A percentile compares a stretch with the other conserved stretches of the same genome.
Evolutionary conservation across 2,888 invertebrate species (phyloP).

Genomic region (Metalampra italica): DNA sequence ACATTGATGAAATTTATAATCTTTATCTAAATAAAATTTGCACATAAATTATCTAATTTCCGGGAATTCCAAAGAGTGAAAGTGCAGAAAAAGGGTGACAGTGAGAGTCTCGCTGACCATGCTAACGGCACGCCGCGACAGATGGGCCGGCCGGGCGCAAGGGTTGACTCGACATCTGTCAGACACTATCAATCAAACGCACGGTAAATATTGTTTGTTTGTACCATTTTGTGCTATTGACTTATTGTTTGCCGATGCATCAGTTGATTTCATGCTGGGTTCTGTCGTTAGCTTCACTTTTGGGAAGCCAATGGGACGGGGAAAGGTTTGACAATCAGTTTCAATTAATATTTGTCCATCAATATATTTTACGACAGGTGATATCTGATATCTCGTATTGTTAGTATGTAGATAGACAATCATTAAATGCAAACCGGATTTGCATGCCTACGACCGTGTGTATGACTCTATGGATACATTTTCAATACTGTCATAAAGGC

Average conservation of each 20-base stretch:
- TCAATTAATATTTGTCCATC: background rate
- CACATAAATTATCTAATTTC: constrained; percentile 19
- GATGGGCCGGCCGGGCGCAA: constrained; percentile 55
- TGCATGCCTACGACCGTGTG: too few relatives aligned
- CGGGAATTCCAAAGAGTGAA: constrained; percentile 27
- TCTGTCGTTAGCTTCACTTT: constrained; percentile 42
- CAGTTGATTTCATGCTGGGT: constrained; percentile 49
- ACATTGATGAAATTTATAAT: background rate
- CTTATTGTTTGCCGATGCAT: constrained; percentile 59
- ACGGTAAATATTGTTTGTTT: constrained; percentile 57
- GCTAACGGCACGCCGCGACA: constrained; percentile 42
- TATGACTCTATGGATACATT: too few relatives aligned
- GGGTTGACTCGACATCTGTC: constrained; percentile 70
- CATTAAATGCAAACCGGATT: too few relatives aligned
- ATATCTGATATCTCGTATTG: too few relatives aligned
- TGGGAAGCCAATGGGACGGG: background rate
- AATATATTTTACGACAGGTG: too few relatives aligned
- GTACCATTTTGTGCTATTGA: constrained; percentile 43
- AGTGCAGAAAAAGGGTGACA: constrained; percentile 30
- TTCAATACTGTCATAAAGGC: too few relatives aligned
- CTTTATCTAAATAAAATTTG: background rate
- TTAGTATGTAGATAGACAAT: too few relatives aligned
- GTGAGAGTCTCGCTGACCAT: constrained; percentile 41
- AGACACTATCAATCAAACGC: constrained; percentile 63
- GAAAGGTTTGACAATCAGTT: background rate